Percentiles rank a stretch among this genome's conserved stretches.
Evolutionary conservation across 2,113 vertebrate genomes (phyloP).

Genomic region (Oreotrochilus melanogaster): DNA sequence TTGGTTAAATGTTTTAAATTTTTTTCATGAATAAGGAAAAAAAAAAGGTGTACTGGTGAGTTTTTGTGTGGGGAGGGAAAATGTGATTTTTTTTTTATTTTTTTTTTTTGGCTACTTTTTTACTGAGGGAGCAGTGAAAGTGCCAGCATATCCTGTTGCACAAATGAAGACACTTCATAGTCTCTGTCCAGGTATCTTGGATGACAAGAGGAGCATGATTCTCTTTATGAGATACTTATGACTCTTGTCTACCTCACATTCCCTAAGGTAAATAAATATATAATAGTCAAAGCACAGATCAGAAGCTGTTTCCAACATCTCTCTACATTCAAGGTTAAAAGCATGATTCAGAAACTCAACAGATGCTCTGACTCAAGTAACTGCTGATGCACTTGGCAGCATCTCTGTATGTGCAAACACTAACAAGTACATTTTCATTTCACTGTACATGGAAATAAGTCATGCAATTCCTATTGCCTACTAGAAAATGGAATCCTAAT

Average conservation of each 20-base stretch:
- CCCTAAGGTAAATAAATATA: neutral
- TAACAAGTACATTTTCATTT: conserved; percentile 43
- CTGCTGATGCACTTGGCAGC: conserved; percentile 65
- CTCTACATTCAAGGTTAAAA: conserved; percentile 37
- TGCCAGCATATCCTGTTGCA: neutral
- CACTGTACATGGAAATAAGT: neutral
- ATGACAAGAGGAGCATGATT: neutral
- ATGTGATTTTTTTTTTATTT: neutral
- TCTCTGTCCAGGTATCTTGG: neutral
- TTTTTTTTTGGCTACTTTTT: neutral
- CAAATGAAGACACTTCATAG: neutral
- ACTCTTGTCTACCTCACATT: neutral
- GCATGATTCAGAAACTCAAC: conserved; percentile 63
- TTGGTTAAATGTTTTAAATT: neutral
- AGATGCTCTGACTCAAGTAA: conserved; percentile 68
- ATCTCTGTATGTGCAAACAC: conserved; percentile 56
- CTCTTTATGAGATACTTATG: neutral
- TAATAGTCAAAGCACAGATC: neutral
- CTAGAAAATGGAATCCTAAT: neutral
- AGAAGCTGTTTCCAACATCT: conserved; percentile 22
- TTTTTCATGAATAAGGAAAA: neutral
- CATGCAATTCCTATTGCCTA: neutral
- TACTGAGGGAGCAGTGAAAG: neutral
- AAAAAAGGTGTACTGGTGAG: neutral
- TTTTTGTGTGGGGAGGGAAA: neutral